Conservation (phyloP, 2,797 vertebrate species). For the Setipinna tenuifilis region DNA sequence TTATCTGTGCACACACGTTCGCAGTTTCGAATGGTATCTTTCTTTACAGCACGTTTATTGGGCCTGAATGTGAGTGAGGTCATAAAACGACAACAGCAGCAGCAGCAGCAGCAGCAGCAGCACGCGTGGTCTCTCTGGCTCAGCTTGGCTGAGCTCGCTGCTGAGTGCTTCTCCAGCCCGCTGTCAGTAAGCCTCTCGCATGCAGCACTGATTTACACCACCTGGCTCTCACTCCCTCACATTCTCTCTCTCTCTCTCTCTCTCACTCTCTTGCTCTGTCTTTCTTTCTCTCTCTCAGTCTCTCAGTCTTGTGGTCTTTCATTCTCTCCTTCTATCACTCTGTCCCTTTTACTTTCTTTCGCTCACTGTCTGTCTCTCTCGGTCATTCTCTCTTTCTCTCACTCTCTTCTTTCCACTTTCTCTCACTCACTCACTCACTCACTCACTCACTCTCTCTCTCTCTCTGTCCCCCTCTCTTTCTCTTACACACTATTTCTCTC, state of each 20-base stretch:
- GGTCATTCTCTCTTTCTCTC: no score
- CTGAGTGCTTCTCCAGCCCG: conserved; percentile 13
- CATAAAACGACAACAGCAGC: neutral
- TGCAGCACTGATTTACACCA: conserved; percentile 44
- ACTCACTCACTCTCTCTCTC: conserved; percentile 5
- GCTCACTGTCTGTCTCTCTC: no score
- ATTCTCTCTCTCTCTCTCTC: neutral
- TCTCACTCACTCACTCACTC: neutral
- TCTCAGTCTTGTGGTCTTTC: neutral
- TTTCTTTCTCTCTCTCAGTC: no score
- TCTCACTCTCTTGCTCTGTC: neutral
- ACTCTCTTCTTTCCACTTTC: neutral
- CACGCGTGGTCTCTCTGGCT: neutral
- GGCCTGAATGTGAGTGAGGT: neutral
- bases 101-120: neutral
- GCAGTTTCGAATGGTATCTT: neutral
- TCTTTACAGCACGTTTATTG: neutral
- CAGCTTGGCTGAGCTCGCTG: conserved; percentile 26
- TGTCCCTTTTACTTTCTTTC: no score
- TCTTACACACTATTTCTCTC: neutral
- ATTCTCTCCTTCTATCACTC: neutral
- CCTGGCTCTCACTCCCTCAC: conserved; percentile 22
- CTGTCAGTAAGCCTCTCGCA: conserved; percentile 25
- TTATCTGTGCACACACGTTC: neutral
- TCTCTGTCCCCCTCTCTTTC: neutral